Base-by-base conservation (phyloP, 2,888 invertebrate genomes). In the Stenodera caucasica region DNA sequence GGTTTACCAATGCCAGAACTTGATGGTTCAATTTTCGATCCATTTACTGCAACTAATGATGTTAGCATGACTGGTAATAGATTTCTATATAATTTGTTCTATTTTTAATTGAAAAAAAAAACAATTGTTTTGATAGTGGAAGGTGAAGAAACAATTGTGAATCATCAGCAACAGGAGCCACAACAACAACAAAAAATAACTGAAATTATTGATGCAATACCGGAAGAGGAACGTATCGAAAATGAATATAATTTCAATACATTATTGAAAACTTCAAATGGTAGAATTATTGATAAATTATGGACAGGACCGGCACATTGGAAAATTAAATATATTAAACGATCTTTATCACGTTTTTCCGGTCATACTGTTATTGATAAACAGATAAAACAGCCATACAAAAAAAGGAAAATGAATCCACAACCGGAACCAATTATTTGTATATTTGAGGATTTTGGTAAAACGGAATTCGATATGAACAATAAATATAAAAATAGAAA, bases 281-380 rank as follows among this genome's bases (percentile, higher is more conserved):
- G 74, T 30, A 73, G 70, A 59, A 63, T 64, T 26, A 70, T 77
- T 11, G 74, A 76, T 21, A 71, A 72, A 75, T 75, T 88, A 67
- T 94, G 93, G 93, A 91, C 91, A 21, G 94, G 94, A 0, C 93
- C 94, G 29, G 82, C 87, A 49, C 91, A 94, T 80, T 94, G 94
- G 94, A 89, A 90, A 70, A 85, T 90, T 49, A 86, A 84, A 74
- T 84, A 53, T 54, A 58, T 53, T 18, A 59, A 49, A 51, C 49
- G 65, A 29, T 61, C 62, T n/a, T 7, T 55, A 9, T 37, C 33
- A 53, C 69, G 81, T 70, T 70, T 82, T 59, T 82, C 63, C 0
- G 61, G 64, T 82, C 77, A 0, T 74, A 9, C 78, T 80, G 77
- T 0, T 78, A 77, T 64, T 59, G 9, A 45, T 45, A 12, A 23